Evolutionary conservation across 2,888 invertebrate genomes (phyloP), one percentile per base, ranked within the genome.

Genomic region (Mimumesa dahlbomi): DNA sequence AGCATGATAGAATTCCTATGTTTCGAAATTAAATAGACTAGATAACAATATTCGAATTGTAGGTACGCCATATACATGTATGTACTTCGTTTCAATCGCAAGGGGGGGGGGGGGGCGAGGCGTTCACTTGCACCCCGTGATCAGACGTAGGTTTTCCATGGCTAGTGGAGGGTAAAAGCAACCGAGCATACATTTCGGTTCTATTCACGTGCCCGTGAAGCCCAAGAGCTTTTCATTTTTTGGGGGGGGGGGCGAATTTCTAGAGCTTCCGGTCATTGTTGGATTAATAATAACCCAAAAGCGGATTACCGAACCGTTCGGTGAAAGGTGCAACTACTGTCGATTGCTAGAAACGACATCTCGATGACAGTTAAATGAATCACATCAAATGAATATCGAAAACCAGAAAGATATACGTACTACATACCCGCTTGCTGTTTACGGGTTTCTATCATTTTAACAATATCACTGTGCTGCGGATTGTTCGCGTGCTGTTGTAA

Each of bases 261-360:
- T 81, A 42, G 49, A 84, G 84, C 84, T 87, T 85, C 85, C 75
- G 75, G 72, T 79, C 80, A 81, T 83, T 79, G 79, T 68, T 67
- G 16, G 57, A 42, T 7, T 40, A 48, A 62, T 46, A 43, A 54
- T 68, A 48, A 53, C 45, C 58, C 42, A 42, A n/a, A 59, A 69
- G 29, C 46, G 46, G 58, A 69, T 71, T 63, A 57, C 38, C 25
- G 21, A 42, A 34, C 4, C n/a, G 19, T 0, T 22, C 36, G 29
- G 46, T 29, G 25, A 65, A 38, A 38, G 11, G 29, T 9, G 40
- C 5, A 19, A 29, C 43, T 14, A n/a, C 19, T 4, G 29, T 9
- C 18, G 46, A 25, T 11, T 46, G 11, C 45, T 40, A 5, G 16
- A 13, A 22, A 25, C 14, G 46, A 42, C 48, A 13, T 42, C 29